Evolutionary conservation across 2,888 invertebrate genomes (phyloP).

Genomic region (Phorcus lineatus): DNA sequence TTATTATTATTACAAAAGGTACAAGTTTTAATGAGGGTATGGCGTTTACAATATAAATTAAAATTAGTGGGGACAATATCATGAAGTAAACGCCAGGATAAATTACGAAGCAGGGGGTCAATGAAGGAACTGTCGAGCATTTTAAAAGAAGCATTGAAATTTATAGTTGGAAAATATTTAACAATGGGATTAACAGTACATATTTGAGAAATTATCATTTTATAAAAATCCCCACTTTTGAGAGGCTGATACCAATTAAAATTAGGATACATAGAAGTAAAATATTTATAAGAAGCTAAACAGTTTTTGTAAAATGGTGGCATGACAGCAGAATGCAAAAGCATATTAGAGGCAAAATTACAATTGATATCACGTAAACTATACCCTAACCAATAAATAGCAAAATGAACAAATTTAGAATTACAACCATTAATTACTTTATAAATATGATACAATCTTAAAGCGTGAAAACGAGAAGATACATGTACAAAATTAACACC

Average conservation of each 20-base stretch:
- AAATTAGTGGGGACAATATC: not conserved
- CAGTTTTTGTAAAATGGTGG: constrained; percentile 25
- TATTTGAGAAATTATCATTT: not conserved
- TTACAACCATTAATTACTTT: constrained; percentile 23
- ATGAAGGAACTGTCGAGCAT: not conserved
- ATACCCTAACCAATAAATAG: constrained; percentile 35
- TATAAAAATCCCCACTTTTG: not conserved
- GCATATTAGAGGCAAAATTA: constrained; percentile 21
- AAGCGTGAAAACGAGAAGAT: not conserved
- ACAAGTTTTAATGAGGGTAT: not conserved
- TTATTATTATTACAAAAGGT: not conserved
- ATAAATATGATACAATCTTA: constrained; percentile 21
- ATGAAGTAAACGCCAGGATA: not conserved
- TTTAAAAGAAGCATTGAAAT: not conserved
- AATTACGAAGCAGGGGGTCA: not conserved
- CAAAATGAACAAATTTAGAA: constrained; percentile 28
- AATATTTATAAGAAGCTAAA: not conserved
- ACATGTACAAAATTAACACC: constrained; percentile 23
- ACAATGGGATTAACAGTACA: not conserved
- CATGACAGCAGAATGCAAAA: constrained; percentile 29
- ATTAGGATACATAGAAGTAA: not conserved
- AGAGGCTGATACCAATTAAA: not conserved
- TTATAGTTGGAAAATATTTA: not conserved
- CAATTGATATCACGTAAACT: not conserved
- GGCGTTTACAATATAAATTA: not conserved